Base-by-base conservation (phyloP, 2,113 vertebrate genomes). In the Catharus fuscescens region DNA sequence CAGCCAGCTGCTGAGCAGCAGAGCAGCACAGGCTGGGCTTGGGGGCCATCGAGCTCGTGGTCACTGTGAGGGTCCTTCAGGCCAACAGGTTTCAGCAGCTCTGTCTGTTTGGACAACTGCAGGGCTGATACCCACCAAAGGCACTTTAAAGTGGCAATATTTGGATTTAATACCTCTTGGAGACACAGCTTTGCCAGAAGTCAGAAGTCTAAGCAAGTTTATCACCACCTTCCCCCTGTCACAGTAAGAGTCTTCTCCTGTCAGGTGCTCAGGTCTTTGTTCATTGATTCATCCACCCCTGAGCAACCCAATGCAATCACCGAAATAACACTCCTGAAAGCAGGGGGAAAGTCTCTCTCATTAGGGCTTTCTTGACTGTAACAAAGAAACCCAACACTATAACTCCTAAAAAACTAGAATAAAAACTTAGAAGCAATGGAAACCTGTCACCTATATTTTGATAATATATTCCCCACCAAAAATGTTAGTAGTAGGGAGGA, bases 231-330 rank as follows among this genome's bases (percentile, higher is more conserved):
- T 25, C 4, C 17, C 8, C 42, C 18, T 25, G 1, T 31, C 32
- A 40, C 40, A 21, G 14, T 3, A 0, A 26, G 25, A 36, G 34
- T 36, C 34, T 36, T 28, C 28, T 25, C 16, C 32, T 6, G 2
- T 42, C 40, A 61, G 24, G 26, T 14, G 36, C 36, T 65, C 34
- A 64, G 31, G 26, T 48, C n/a, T 61, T 53, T 8, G 13, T 23
- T 64, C 59, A 78, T 29, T 1, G 0, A 28, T 45, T 40, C 8
- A 32, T 42, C 53, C 15, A 17, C 5, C 20, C 42, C n/a, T 18
- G 7, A 64, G 73, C 26, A 80, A 80, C 9, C 34, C 19, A 5
- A 48, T 40, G 18, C 3, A 0, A 53, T 32, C 28, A 18, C 12
- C 0, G 0, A 65, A 87, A 61, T 32, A 59, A 18, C 31, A 8